Evolutionary conservation across 1,140 invertebrate species (phyloP), one percentile per base, ranked within the genome.

Genomic region (Trichonephila clavata): DNA sequence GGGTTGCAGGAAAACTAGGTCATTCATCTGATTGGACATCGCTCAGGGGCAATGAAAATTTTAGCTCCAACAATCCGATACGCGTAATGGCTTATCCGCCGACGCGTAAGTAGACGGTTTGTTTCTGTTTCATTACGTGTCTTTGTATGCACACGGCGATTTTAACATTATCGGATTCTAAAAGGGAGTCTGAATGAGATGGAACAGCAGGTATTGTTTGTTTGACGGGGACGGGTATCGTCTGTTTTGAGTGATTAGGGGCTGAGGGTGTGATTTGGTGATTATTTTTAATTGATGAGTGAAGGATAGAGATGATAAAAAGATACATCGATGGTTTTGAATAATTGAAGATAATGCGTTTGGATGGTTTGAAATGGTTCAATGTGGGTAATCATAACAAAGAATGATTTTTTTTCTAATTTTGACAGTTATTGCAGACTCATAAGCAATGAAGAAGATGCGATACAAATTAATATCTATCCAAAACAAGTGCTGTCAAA

Each of bases 11-110:
- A 60, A 77, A 84, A 84, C 83, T 84, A n/a, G 83, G 83, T 84
- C 83, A 84, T 60, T 27, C 83, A 84, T 84, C 83, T 59, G 43
- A 84, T 84, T 84, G 83, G 83, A 77, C 71, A 77, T 77, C 71
- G 71, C 43, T 50, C 83, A 27, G n/a, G 43, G 16, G 83, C 83
- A 84, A 84, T 84, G 83, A 84, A 84, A 84, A 84, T 60, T 84
- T 84, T 32, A 10, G 24, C 71, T 32, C 27, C 27, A 77, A 77
- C 71, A 77, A 77, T 77, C 71, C 71, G 71, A 77, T 77, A 77
- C 71, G 71, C 16, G 60, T 87, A 87, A 87, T 87, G 86, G 86
- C 86, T 87, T 87, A 87, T 87, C 86, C 27, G 60, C 61, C 10
- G 83, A n/a, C 18, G 71, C 71, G 71, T 80, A 63, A 63, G 61